Evolutionary conservation across 64 coral and sea anemone genomes (phyloP), one percentile per base, ranked within the genome.

Genomic region (Montipora efflorescens): DNA sequence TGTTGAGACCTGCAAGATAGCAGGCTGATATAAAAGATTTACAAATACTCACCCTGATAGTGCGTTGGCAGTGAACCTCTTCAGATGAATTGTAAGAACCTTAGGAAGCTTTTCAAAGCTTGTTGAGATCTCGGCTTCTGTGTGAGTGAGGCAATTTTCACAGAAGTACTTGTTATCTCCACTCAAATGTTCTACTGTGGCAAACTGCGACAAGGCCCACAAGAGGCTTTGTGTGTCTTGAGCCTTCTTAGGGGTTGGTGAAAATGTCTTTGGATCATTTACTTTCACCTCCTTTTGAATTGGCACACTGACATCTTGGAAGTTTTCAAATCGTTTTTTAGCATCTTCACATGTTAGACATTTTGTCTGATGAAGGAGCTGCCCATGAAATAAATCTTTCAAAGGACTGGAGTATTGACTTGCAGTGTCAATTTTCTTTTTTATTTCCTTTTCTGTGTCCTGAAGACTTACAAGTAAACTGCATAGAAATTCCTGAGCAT

Each of bases 101-200:
- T 50, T 74, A 52, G 98, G 98, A 16, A 99, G 86, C 44, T 92
- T 44, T 19, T 99, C 98, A 96, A 99, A 99, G 71, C 92, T 96
- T 74, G 98, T 99, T 47, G 70, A 96, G 46, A 99, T 96, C 45
- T 95, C 93, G 47, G 98, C 98, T 48, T 99, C 98, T 48, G 94
- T 94, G 59, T 94, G 88, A 13, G 98, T 95, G 7, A 77, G 69
- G 69, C 98, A 99, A 28, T 84, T 96, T 19, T 96, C 98, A 93
- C 98, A 99, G 80, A 99, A 99, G 49, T 99, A 99, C 22, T 99
- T 99, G 79, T 99, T 99, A 5, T 99, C 92, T 22, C 92, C 98
- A 61, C 90, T 93, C 47, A 99, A 85, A 58, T 77, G 83, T 89
- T 99, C 98, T 83, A 91, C 67, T 16, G 84, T 92, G 44, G 95